Percentiles rank a stretch among this genome's conserved stretches.
These are phyloP conservation scores for Zelleria hepariella DNA, from an alignment of 2,888 invertebrate species.

Conservation along the genomic window DNA sequence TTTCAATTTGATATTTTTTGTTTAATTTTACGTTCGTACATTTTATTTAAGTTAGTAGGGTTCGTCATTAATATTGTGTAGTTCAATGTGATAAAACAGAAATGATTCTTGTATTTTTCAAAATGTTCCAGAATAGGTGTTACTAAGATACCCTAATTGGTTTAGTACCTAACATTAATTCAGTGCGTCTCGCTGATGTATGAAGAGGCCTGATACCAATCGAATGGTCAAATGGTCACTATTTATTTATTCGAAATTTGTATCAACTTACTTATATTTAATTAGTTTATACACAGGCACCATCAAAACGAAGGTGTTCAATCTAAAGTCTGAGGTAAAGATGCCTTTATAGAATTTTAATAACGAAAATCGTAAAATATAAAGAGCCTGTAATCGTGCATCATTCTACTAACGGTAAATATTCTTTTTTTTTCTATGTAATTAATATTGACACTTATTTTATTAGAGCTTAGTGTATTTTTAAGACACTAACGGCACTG, in stretches of 20 bases:
- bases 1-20: conserved; percentile 46
- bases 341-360: conserved; percentile 71
- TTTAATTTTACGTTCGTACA: conserved; percentile 39
- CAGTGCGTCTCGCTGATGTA: not conserved
- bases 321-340: conserved; percentile 72
- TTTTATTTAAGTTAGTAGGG: conserved; percentile 43
- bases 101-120: conserved; percentile 20
- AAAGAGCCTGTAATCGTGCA: conserved; percentile 46
- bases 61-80: conserved; percentile 57
- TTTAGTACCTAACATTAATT: not conserved
- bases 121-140: not conserved
- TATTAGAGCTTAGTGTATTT: conserved; percentile 58
- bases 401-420: conserved; percentile 61
- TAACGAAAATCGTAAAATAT: conserved; percentile 51
- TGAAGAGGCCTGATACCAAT: conserved; percentile 10
- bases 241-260: conserved; percentile 58
- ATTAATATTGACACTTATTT: conserved; percentile 69
- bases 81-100: conserved; percentile 65
- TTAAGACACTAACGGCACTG: conserved; percentile 61
- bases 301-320: conserved; percentile 63
- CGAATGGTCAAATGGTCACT: conserved; percentile 46
- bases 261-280: conserved; percentile 58
- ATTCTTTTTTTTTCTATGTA: conserved; percentile 42
- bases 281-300: conserved; percentile 55
- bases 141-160: not conserved